Evolutionary conservation across 2,113 vertebrate species (phyloP).

Genomic region (Oreocharis arfaki): DNA sequence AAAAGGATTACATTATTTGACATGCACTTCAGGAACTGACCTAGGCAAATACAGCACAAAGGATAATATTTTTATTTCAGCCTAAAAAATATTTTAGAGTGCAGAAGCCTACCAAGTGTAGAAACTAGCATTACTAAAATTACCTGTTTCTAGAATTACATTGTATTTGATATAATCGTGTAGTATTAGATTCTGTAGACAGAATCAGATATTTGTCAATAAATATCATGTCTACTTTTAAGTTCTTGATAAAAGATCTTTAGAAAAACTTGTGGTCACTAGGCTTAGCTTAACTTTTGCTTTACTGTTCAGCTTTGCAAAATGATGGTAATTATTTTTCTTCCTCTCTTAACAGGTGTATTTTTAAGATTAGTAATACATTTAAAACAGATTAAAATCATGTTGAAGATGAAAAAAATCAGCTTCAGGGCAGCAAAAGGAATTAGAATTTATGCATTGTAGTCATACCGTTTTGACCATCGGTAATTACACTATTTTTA

Average conservation of each 20-base stretch:
- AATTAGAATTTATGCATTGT: constrained; percentile 50
- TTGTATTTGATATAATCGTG: not conserved
- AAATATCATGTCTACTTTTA: not conserved
- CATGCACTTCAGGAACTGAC: not conserved
- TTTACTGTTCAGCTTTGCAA: not conserved
- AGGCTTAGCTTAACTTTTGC: not conserved
- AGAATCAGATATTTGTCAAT: not conserved
- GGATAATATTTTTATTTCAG: not conserved
- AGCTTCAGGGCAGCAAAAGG: constrained; percentile 36
- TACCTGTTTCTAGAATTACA: not conserved
- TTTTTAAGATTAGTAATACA: not conserved
- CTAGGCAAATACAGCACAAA: not conserved
- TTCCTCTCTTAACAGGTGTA: not conserved
- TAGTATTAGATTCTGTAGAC: not conserved
- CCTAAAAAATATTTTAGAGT: not conserved
- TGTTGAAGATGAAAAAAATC: constrained; percentile 19
- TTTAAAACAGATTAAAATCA: constrained; percentile 16
- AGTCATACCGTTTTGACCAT: constrained; percentile 60
- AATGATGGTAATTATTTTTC: not conserved
- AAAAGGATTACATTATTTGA: not conserved
- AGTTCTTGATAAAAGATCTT: not conserved
- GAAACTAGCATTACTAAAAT: not conserved
- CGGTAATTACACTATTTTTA: constrained; percentile 53
- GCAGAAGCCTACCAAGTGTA: not conserved
- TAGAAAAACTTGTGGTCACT: not conserved